Evolutionary conservation across 2,888 invertebrate species (phyloP).

Genomic region (Athetis lepigone): DNA sequence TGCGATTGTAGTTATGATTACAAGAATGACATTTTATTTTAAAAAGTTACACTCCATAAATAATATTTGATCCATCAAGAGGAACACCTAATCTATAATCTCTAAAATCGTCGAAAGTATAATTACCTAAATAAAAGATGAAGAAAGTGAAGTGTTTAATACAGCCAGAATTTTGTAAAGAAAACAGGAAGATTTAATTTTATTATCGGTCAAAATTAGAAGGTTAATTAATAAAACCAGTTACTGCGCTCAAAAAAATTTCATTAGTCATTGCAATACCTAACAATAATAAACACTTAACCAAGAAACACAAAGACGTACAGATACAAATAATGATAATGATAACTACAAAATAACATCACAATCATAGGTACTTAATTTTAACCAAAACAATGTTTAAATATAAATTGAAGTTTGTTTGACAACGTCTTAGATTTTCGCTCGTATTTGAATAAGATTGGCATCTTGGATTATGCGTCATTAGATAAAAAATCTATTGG

Average conservation of each 20-base stretch:
- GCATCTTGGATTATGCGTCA: conserved; percentile 40
- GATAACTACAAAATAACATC: conserved; percentile 20
- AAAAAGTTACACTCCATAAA: too few relatives aligned
- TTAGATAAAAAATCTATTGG: conserved; percentile 45
- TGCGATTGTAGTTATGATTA: too few relatives aligned
- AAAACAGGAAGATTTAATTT: conserved; percentile 14
- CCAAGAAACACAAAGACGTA: conserved; percentile 16
- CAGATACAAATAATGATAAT: conserved; percentile 38
- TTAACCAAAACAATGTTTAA: neutral
- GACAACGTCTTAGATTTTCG: conserved; percentile 36
- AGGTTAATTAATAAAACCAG: neutral
- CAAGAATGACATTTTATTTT: too few relatives aligned
- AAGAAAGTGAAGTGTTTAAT: conserved; percentile 27
- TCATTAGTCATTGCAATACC: conserved; percentile 1
- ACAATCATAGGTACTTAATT: conserved; percentile 10
- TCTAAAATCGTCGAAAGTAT: conserved; percentile 1
- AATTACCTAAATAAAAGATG: conserved; percentile 23
- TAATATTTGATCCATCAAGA: neutral
- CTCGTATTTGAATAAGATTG: conserved; percentile 42
- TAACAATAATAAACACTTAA: conserved; percentile 8
- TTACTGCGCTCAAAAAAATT: neutral
- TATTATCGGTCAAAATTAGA: neutral
- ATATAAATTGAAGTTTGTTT: conserved; percentile 42
- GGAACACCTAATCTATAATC: neutral
- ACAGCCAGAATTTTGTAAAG: conserved; percentile 8